These are phyloP conservation scores for Bambusicola thoracicus DNA, from an alignment of 2,113 vertebrate genomes.

Conservation along the genomic window DNA sequence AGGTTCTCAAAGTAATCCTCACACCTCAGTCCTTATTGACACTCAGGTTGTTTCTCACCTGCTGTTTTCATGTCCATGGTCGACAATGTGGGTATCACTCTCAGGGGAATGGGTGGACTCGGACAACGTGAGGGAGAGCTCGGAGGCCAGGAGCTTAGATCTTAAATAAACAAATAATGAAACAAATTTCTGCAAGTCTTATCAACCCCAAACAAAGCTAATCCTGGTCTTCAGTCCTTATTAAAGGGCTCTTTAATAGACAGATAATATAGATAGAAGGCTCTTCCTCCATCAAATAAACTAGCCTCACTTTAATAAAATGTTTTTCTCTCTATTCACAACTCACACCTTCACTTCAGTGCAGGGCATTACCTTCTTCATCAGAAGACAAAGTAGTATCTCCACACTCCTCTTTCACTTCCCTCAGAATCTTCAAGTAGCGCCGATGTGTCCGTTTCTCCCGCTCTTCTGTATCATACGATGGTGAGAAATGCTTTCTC, in stretches of 20 bases:
- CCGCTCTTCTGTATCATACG: slow-evolving; percentile 82
- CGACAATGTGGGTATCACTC: slow-evolving; percentile 90
- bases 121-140: slow-evolving; percentile 83
- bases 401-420: slow-evolving; percentile 93
- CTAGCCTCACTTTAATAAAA: neutral
- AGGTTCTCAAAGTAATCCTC: neutral
- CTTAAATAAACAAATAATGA: slow-evolving; percentile 68
- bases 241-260: neutral
- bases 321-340: neutral
- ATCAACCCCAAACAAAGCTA: slow-evolving; percentile 2
- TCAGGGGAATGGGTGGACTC: slow-evolving; percentile 85
- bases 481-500: slow-evolving; percentile 72
- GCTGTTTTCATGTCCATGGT: slow-evolving; percentile 95
- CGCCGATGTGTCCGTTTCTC: slow-evolving; percentile 87
- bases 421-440: slow-evolving; percentile 88
- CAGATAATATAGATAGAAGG: too few relatives aligned
- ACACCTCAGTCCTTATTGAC: fast-evolving
- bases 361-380: slow-evolving; percentile 87
- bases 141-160: slow-evolving; percentile 88
- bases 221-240: neutral
- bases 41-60: slow-evolving; percentile 77
- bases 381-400: slow-evolving; percentile 92
- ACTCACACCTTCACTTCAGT: neutral
- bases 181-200: slow-evolving; percentile 34
- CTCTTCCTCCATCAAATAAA: neutral